These are phyloP conservation scores for Chaenocephalus aceratus DNA, from an alignment of 2,113 vertebrate species.

Conservation along the genomic window DNA sequence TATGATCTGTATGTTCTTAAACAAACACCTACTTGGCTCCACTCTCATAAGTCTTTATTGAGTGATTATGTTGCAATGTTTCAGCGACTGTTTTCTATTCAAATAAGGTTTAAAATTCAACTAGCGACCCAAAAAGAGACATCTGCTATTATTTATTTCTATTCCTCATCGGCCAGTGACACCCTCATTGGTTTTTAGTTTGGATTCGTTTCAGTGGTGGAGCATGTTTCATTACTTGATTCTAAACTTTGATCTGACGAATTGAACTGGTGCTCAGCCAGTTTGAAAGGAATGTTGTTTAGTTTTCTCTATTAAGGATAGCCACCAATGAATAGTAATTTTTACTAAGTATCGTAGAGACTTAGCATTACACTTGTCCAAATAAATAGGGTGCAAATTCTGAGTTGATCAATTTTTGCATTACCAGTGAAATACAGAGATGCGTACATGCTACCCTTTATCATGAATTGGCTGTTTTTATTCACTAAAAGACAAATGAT, in stretches of 20 bases:
- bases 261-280: neutral
- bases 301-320: neutral
- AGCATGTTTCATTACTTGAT: slow-evolving; percentile 8
- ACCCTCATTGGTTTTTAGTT: neutral
- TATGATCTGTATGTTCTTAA: slow-evolving; percentile 10
- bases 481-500: neutral
- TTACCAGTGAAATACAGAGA: neutral
- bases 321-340: neutral
- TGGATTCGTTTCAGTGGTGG: neutral
- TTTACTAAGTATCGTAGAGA: neutral
- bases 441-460: neutral
- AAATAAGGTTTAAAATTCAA: slow-evolving; percentile 25
- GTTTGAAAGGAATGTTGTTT: neutral
- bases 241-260: neutral
- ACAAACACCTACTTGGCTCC: slow-evolving; percentile 6
- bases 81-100: neutral
- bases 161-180: neutral
- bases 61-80: slow-evolving; percentile 41
- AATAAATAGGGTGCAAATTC: neutral
- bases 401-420: neutral
- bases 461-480: neutral
- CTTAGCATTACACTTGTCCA: neutral
- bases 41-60: slow-evolving; percentile 4
- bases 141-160: neutral
- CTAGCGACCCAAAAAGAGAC: neutral